A percentile compares a stretch with the other conserved stretches of the same genome.
Evolutionary conservation across 1,140 invertebrate genomes (phyloP).

Genomic region (Megathymus violae): DNA sequence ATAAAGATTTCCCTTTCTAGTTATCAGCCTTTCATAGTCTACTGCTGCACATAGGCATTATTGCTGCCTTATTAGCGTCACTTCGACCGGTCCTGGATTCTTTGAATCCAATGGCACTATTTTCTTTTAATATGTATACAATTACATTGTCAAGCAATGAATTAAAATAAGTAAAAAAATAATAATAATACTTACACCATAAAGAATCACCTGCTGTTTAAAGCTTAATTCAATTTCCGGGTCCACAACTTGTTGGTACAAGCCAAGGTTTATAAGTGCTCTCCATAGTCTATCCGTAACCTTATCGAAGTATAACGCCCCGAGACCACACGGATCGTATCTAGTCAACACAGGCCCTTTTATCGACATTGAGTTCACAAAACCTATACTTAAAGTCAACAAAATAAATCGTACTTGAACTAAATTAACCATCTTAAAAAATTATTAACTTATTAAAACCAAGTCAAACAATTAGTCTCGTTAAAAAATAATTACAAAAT

Average conservation of each 20-base stretch:
- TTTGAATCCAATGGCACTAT: too few relatives aligned
- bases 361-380: conserved; percentile 57
- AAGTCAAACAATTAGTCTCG: too few relatives aligned
- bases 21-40: too few relatives aligned
- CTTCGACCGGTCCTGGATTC: too few relatives aligned
- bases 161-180: too few relatives aligned
- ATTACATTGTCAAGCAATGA: too few relatives aligned
- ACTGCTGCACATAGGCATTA: too few relatives aligned
- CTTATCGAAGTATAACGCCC: conserved; percentile 67
- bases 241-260: conserved; percentile 50
- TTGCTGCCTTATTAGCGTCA: too few relatives aligned
- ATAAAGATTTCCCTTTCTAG: too few relatives aligned
- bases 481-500: neutral
- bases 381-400: conserved; percentile 16
- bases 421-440: conserved; percentile 1
- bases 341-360: conserved; percentile 59
- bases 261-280: conserved; percentile 55
- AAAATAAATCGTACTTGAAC: neutral
- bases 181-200: conserved; percentile 51
- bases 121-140: too few relatives aligned
- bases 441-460: neutral
- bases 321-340: conserved; percentile 70
- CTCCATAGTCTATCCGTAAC: conserved; percentile 57
- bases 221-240: conserved; percentile 60
- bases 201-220: conserved; percentile 55